Percentiles rank a stretch among this genome's conserved stretches.
Conservation (phyloP, 92 coral and sea anemone species). For the Palythoa grandiflora region DNA sequence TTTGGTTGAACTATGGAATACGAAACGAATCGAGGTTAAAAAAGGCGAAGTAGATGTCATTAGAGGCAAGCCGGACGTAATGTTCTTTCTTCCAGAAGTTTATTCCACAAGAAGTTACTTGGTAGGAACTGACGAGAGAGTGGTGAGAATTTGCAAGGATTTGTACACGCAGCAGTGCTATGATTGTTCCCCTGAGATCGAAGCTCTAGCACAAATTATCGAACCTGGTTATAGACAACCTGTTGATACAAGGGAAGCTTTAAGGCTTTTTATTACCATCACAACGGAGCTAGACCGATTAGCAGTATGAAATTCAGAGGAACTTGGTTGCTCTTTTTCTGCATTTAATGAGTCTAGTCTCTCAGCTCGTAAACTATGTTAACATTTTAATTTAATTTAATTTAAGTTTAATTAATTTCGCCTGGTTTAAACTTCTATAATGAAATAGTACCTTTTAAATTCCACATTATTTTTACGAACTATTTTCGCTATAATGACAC, state of each 20-base stretch:
- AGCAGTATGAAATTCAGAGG: constrained; percentile 5
- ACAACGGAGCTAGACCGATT: constrained; percentile 38
- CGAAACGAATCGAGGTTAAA: constrained; percentile 61
- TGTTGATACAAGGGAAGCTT: constrained; percentile 33
- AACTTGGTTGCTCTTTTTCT: constrained; percentile 1
- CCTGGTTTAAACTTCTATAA: background rate
- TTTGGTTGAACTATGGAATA: constrained; percentile 72
- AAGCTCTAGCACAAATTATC: constrained; percentile 40
- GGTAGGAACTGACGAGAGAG: constrained; percentile 38
- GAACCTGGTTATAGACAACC: constrained; percentile 39
- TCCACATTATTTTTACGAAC: too few species aligned
- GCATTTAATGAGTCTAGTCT: background rate
- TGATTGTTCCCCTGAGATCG: constrained; percentile 36
- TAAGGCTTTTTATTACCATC: constrained; percentile 33
- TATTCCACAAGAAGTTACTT: constrained; percentile 43
- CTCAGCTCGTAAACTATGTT: background rate
- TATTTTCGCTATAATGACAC: too few species aligned
- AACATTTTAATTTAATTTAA: background rate
- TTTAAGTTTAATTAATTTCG: background rate
- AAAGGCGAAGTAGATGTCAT: constrained; percentile 73
- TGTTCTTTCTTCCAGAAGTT: constrained; percentile 38
- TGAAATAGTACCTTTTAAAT: too few species aligned
- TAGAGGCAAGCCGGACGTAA: constrained; percentile 35
- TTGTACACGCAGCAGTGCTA: constrained; percentile 44
- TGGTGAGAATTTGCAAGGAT: constrained; percentile 55